These are phyloP conservation scores for Rhabdornis inornatus DNA, from an alignment of 2,113 vertebrate species.

Conservation along the genomic window DNA sequence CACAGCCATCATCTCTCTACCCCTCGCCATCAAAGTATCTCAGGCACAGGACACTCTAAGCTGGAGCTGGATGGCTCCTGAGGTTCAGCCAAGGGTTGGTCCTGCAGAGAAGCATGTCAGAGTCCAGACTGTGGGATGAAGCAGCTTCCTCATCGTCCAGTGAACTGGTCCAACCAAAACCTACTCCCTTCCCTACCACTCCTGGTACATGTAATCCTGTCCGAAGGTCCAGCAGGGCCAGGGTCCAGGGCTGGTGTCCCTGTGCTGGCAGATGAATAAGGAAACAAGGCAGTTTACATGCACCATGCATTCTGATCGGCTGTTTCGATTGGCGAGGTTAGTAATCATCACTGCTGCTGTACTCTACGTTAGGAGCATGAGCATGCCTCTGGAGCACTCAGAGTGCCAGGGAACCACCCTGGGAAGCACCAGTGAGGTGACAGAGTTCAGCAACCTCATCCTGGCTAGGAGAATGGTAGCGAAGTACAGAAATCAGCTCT, in stretches of 20 bases:
- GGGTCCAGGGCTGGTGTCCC: not conserved
- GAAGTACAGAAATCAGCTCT: not conserved
- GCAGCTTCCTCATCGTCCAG: not conserved
- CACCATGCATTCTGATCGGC: not conserved
- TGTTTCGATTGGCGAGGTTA: conserved; percentile 43
- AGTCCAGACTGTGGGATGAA: not conserved
- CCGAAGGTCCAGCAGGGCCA: not conserved
- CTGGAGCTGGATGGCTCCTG: rapidly evolving
- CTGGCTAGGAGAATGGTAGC: not conserved
- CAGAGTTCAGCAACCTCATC: not conserved
- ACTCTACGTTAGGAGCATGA: conserved; percentile 70
- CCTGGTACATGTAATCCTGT: not conserved
- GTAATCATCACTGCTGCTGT: conserved; percentile 52
- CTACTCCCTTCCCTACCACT: not conserved
- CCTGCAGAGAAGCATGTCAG: not conserved
- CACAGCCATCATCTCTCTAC: not conserved
- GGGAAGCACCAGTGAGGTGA: conserved; percentile 43
- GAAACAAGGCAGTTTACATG: conserved; percentile 48
- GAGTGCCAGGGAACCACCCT: conserved; percentile 34
- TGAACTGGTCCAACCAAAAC: not conserved
- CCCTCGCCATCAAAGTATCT: not conserved
- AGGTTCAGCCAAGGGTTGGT: not conserved
- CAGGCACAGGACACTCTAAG: not conserved
- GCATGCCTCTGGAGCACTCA: conserved; percentile 25
- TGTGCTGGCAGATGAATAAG: not conserved